These are phyloP conservation scores for Acrobasis repandana DNA, from an alignment of 2,888 invertebrate genomes.

Conservation along the genomic window DNA sequence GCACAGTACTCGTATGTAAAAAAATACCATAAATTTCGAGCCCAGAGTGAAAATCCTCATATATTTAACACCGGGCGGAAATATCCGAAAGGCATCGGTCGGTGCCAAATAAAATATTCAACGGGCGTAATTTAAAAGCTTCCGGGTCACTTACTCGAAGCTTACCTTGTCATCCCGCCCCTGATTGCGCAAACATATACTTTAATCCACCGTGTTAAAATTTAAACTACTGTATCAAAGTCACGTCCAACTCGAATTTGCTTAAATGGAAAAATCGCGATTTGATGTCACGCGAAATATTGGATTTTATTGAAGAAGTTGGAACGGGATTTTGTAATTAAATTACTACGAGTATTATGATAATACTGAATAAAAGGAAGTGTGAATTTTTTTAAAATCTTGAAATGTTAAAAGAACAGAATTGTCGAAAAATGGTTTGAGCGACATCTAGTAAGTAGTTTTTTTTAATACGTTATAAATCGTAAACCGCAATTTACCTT, in stretches of 20 bases:
- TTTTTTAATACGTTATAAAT: too few relatives aligned
- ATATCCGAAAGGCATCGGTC: constrained; percentile 49
- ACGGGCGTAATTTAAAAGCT: constrained; percentile 64
- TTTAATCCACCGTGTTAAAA: constrained; percentile 42
- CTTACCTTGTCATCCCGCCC: constrained; percentile 49
- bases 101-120: constrained; percentile 67
- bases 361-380: too few relatives aligned
- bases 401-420: too few relatives aligned
- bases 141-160: constrained; percentile 59
- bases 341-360: background rate
- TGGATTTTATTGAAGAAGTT: constrained; percentile 12
- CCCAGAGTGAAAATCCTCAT: constrained; percentile 26
- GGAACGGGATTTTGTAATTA: background rate
- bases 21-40: constrained; percentile 4
- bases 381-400: too few relatives aligned
- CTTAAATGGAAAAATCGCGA: constrained; percentile 19
- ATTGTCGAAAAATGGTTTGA: too few relatives aligned
- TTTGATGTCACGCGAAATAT: constrained; percentile 16
- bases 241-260: constrained; percentile 3
- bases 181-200: constrained; percentile 48
- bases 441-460: too few relatives aligned
- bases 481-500: too few relatives aligned
- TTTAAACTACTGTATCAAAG: constrained; percentile 28
- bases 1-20: background rate
- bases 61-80: constrained; percentile 45